These are phyloP conservation scores for Clanis bilineata DNA, from an alignment of 2,888 invertebrate genomes.

Conservation along the genomic window DNA sequence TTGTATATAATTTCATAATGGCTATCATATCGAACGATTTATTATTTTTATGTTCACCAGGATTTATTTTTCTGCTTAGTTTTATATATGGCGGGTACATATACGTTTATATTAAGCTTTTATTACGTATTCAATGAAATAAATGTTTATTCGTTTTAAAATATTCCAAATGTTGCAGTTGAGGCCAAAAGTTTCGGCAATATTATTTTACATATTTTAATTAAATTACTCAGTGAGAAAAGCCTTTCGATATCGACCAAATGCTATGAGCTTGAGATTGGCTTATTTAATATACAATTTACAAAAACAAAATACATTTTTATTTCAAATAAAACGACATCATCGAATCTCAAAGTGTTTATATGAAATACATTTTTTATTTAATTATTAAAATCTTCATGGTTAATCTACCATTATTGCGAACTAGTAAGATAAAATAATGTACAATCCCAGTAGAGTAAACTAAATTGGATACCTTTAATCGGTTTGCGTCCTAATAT, in stretches of 20 bases:
- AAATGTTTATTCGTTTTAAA: background rate
- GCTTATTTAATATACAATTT: background rate
- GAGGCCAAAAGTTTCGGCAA: background rate
- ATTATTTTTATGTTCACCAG: constrained; percentile 35
- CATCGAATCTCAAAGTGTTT: constrained; percentile 46
- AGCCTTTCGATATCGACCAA: background rate
- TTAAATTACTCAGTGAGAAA: background rate
- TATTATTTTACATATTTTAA: background rate
- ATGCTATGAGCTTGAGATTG: background rate
- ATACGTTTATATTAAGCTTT: constrained; percentile 17
- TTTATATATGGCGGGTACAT: constrained; percentile 22
- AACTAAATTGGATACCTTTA: constrained; percentile 14
- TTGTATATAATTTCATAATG: constrained; percentile 55
- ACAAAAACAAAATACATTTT: background rate
- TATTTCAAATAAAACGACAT: background rate
- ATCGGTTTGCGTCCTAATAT: constrained; percentile 24
- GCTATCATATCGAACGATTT: constrained; percentile 13
- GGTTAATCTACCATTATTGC: background rate
- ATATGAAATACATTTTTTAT: constrained; percentile 19
- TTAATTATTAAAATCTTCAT: background rate
- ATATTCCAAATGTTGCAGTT: background rate
- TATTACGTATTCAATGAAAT: background rate
- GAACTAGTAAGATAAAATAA: background rate
- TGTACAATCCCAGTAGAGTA: constrained; percentile 16
- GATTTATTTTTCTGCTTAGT: constrained; percentile 31